phyloP scores from a whole-genome alignment of 2,797 vertebrate species.

The Petrocephalus sullivani region DNA sequence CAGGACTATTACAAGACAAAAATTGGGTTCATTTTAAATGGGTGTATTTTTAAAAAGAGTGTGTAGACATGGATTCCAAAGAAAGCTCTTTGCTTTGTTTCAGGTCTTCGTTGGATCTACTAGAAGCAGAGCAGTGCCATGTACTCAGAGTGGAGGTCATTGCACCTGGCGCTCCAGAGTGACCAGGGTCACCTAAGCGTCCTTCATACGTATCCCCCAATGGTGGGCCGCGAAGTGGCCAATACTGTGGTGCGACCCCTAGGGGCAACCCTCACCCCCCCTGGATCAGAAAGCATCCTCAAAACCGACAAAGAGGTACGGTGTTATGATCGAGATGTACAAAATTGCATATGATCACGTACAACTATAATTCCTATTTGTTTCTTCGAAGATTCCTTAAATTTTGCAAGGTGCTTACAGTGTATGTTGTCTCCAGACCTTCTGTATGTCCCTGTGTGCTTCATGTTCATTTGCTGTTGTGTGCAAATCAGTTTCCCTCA shows the following conservation, averaged over 20 bases:
- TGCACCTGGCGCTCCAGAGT: slow-evolving; percentile 90
- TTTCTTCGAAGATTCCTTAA: not conserved
- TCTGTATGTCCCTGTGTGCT: not conserved
- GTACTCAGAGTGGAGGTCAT: slow-evolving; percentile 96
- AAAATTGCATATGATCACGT: not conserved
- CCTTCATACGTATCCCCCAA: slow-evolving; percentile 85
- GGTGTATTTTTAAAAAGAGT: not conserved
- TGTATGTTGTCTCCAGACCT: not conserved
- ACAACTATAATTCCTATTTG: not conserved
- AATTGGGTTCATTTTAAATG: not conserved
- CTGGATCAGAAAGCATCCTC: slow-evolving; percentile 79
- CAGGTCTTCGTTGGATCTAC: not conserved
- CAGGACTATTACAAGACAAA: not conserved
- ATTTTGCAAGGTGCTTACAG: not conserved
- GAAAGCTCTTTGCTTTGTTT: not conserved
- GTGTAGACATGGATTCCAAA: not conserved
- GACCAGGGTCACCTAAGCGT: slow-evolving; percentile 92
- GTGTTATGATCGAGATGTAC: not conserved
- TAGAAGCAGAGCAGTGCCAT: slow-evolving; percentile 59
- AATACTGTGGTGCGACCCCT: slow-evolving; percentile 87
- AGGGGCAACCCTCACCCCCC: slow-evolving; percentile 75
- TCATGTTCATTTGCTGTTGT: too few relatives aligned
- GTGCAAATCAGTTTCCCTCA: not conserved
- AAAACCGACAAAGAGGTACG: slow-evolving; percentile 94
- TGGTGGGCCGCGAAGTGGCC: slow-evolving; percentile 85